phyloP scores from a whole-genome alignment of 64 coral and sea anemone genomes.

The Pachyseris speciosa region DNA sequence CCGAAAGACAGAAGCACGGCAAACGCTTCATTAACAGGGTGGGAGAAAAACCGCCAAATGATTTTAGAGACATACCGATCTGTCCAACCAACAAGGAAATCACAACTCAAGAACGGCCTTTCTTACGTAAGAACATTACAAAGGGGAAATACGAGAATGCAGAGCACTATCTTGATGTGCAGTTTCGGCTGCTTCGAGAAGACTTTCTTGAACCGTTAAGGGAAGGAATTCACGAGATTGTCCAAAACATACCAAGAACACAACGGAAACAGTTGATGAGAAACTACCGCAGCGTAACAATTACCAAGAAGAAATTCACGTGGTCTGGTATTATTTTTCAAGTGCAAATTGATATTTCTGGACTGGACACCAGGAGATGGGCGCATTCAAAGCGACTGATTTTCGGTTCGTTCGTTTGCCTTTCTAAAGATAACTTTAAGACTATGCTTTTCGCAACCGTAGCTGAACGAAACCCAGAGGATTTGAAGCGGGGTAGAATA shows the following conservation, averaged over 20 bases:
- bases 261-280: slow-evolving; percentile 70
- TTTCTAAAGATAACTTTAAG: slow-evolving; percentile 75
- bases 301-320: slow-evolving; percentile 53
- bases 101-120: slow-evolving; percentile 47
- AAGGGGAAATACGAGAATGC: slow-evolving; percentile 55
- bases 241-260: background rate
- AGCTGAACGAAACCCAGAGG: slow-evolving; percentile 29
- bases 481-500: background rate
- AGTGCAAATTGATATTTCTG: slow-evolving; percentile 52
- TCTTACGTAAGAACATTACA: no score
- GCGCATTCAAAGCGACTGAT: slow-evolving; percentile 43
- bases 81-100: slow-evolving; percentile 63
- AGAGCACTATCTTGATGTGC: slow-evolving; percentile 82
- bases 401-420: slow-evolving; percentile 75
- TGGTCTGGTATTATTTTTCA: slow-evolving; percentile 52
- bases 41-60: no score
- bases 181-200: no score
- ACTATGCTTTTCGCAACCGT: slow-evolving; percentile 77
- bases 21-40: background rate
- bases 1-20: no score
- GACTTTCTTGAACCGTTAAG: slow-evolving; percentile 68
- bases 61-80: no score
- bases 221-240: slow-evolving; percentile 75
- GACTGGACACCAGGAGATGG: no score
- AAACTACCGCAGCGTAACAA: slow-evolving; percentile 43